These are phyloP conservation scores for Psettodes erumei DNA, from an alignment of 2,113 vertebrate species.

Conservation along the genomic window DNA sequence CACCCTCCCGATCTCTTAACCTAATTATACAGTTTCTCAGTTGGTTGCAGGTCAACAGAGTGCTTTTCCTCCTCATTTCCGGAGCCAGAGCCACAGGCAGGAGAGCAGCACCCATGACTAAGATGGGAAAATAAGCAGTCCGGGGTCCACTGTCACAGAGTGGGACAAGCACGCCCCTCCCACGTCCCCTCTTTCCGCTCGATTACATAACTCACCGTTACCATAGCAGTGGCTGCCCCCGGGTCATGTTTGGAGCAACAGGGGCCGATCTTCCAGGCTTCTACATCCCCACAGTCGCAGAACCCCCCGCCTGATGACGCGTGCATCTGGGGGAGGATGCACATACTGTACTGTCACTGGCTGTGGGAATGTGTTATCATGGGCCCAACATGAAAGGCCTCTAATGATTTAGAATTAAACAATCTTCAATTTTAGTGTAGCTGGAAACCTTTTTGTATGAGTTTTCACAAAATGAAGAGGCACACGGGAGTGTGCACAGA, in stretches of 20 bases:
- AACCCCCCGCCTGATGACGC: conserved; percentile 96
- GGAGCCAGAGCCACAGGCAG: conserved; percentile 40
- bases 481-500: neutral
- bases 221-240: conserved; percentile 83
- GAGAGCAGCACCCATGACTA: conserved; percentile 38
- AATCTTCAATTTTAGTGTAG: neutral
- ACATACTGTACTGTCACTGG: conserved; percentile 23
- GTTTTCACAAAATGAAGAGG: neutral
- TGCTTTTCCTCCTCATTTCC: conserved; percentile 48
- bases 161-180: conserved; percentile 54
- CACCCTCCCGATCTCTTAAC: conserved; percentile 15
- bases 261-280: conserved; percentile 97
- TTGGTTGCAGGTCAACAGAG: conserved; percentile 28
- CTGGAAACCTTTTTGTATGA: neutral
- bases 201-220: conserved; percentile 87
- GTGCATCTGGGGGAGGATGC: conserved; percentile 88
- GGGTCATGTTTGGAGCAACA: conserved; percentile 92
- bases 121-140: conserved; percentile 75
- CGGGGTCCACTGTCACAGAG: conserved; percentile 71
- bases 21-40: conserved; percentile 24
- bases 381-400: neutral
- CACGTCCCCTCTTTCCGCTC: conserved; percentile 62
- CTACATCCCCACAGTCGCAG: conserved; percentile 96
- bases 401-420: neutral
- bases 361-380: conserved; percentile 8